These are phyloP conservation scores for Dicyrtomina minuta DNA, from an alignment of 2,888 invertebrate species.

Conservation along the genomic window DNA sequence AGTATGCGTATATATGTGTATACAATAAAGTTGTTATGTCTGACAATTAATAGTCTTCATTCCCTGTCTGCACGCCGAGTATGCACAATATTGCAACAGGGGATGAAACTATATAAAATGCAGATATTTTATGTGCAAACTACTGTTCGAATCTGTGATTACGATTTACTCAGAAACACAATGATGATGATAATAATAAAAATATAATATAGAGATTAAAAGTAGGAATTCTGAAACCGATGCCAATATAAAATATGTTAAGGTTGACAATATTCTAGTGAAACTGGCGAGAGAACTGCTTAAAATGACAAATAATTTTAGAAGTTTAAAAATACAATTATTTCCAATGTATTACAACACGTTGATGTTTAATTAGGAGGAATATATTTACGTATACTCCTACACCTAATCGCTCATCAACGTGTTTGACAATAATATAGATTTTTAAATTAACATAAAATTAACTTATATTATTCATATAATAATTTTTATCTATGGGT, in stretches of 20 bases:
- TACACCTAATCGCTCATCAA: conserved; percentile 1
- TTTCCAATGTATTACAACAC: neutral
- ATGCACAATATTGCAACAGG: no score
- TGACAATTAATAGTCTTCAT: no score
- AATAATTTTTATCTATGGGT: no score
- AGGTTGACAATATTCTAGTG: conserved; percentile 23
- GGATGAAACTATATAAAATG: no score
- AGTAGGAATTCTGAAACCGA: neutral
- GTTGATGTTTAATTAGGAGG: neutral
- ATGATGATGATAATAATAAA: no score
- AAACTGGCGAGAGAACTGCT: neutral
- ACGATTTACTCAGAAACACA: no score
- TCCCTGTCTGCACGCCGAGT: no score
- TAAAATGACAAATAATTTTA: conserved; percentile 12
- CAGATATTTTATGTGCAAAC: no score
- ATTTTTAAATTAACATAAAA: neutral
- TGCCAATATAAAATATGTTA: conserved; percentile 22
- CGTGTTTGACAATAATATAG: neutral
- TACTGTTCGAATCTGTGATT: no score
- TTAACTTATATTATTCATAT: neutral
- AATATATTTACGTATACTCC: neutral
- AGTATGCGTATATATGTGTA: no score
- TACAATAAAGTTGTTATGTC: no score
- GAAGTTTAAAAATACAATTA: neutral
- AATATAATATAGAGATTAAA: no score